Evolutionary conservation across 2,113 vertebrate species (phyloP).

Genomic region (Chloropsis hardwickii): DNA sequence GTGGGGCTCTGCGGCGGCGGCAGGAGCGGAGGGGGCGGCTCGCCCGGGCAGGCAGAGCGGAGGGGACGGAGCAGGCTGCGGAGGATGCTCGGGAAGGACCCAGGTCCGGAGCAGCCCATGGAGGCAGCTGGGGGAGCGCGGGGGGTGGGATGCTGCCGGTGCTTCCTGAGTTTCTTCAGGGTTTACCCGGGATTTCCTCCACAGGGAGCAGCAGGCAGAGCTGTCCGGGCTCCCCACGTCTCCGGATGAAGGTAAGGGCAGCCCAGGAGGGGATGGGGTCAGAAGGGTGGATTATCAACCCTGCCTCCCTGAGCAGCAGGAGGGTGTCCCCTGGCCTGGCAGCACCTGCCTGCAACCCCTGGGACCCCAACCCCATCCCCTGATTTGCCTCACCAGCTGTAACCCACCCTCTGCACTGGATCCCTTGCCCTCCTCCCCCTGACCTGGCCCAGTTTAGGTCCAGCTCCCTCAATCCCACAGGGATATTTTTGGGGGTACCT

Average conservation of each 20-base stretch:
- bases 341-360: neutral
- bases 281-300: neutral
- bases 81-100: constrained; percentile 1
- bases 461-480: neutral
- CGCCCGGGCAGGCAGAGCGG: neutral
- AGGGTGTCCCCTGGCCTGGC: neutral
- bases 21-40: neutral
- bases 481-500: neutral
- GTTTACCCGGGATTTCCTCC: neutral
- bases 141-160: neutral
- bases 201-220: constrained; percentile 27
- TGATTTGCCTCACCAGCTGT: neutral
- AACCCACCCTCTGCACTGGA: neutral
- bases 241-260: constrained; percentile 29
- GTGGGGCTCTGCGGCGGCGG: neutral
- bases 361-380: neutral
- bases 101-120: neutral
- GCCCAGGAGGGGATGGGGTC: neutral
- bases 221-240: neutral
- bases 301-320: neutral
- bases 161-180: neutral
- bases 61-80: neutral
- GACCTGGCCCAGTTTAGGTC: neutral
- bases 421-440: neutral
- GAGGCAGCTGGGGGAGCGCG: neutral